Conservation (phyloP, 2,797 vertebrate genomes). For the Numenius phaeopus region DNA sequence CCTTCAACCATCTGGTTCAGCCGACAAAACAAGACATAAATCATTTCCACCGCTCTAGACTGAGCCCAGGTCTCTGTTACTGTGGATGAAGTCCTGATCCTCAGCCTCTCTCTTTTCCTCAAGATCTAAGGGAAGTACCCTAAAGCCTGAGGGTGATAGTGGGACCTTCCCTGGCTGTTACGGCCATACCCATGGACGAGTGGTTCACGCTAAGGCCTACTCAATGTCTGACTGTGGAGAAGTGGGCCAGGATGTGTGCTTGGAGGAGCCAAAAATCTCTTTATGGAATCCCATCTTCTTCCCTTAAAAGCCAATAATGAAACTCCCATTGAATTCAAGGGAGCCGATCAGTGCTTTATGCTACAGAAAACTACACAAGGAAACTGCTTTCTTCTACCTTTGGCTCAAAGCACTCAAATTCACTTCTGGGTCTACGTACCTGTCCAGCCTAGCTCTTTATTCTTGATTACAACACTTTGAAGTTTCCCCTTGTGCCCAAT, state of each 20-base stretch:
- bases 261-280: neutral
- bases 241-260: neutral
- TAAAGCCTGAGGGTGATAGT: neutral
- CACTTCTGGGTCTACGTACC: neutral
- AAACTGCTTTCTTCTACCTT: neutral
- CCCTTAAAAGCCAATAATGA: neutral
- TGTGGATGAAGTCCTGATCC: neutral
- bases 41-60: neutral
- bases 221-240: neutral
- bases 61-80: neutral
- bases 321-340: neutral
- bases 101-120: neutral
- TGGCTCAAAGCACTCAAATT: neutral
- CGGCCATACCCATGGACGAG: neutral
- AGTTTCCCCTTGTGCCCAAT: neutral
- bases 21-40: slow-evolving; percentile 21
- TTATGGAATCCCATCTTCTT: neutral
- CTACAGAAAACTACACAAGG: neutral
- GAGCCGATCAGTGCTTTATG: neutral
- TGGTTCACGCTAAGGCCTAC: neutral
- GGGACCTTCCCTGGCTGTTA: neutral
- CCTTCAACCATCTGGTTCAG: slow-evolving; percentile 19
- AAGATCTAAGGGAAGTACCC: rapidly evolving
- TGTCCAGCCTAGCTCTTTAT: neutral
- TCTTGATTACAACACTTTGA: neutral